Evolutionary conservation across 2,888 invertebrate species (phyloP).

Genomic region (Mythimna lalbum): DNA sequence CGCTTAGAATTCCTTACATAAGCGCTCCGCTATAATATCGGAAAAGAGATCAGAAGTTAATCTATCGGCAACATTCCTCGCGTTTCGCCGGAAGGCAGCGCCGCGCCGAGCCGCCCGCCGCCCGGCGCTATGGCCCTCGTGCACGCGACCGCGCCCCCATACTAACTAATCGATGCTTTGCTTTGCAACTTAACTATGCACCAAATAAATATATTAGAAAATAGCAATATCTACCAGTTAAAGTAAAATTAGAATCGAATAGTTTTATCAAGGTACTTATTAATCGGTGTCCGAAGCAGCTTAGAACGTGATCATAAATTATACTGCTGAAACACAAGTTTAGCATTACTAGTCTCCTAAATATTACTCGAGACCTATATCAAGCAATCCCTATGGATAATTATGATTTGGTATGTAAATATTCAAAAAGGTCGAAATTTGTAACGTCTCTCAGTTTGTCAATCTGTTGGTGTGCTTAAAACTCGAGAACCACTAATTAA

Average conservation of each 20-base stretch:
- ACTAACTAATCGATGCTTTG: constrained; percentile 84
- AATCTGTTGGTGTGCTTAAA: not conserved
- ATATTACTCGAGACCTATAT: not conserved
- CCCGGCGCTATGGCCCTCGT: constrained; percentile 76
- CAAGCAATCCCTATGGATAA: not conserved
- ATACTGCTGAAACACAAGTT: not conserved
- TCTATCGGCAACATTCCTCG: constrained; percentile 90
- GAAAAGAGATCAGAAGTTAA: constrained; percentile 91
- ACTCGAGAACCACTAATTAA: not conserved
- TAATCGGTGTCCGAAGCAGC: not conserved
- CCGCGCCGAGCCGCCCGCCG: constrained; percentile 73
- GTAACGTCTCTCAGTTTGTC: too few relatives aligned
- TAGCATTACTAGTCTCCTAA: not conserved
- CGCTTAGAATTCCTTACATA: constrained; percentile 89
- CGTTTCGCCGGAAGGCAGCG: constrained; percentile 89
- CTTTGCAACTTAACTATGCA: constrained; percentile 79
- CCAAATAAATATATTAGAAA: constrained; percentile 60
- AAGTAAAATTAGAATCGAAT: not conserved
- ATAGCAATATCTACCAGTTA: not conserved
- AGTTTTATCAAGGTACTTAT: not conserved
- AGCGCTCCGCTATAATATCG: constrained; percentile 89
- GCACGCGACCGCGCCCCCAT: constrained; percentile 83
- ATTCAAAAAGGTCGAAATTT: not conserved
- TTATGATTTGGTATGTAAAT: not conserved
- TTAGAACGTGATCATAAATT: not conserved